Base-by-base conservation (phyloP, 2,888 invertebrate genomes). In the Drosophila melanosoma region DNA sequence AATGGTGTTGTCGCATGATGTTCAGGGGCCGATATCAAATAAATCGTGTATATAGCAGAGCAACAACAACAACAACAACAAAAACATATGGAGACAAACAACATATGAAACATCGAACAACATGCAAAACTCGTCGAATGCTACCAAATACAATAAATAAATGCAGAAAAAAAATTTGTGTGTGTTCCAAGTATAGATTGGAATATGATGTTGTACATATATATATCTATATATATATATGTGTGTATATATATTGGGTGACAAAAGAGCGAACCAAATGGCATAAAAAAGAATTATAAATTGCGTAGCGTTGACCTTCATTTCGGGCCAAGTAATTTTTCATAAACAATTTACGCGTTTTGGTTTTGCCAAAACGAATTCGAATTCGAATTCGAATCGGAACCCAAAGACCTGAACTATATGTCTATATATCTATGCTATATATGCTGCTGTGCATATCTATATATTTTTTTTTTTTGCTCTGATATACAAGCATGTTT, bases 271-370 rank as follows among this genome's bases (percentile, higher is more conserved):
- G 51, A 60, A 69, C 56, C 66, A 69, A 79, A 81, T 79, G 87
- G 84, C 89, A 85, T 89, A 87, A 89, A 85, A 85, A 86, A 82
- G 81, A 82, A 86, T 85, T 89, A 89, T 89, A 89, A 86, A 86
- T 86, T 86, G 90, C 85, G 85, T 86, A 87, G 88, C 89, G 82
- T 71, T 86, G 88, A 89, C 90, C 90, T 86, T 86, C 89, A 89
- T 85, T 87, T 82, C 88, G 78, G 88, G 75, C 89, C 82, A 89
- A 89, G 85, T 86, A 86, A 86, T 89, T 86, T 86, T 86, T 86
- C 90, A 86, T 86, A 86, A 86, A 85, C 85, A 86, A 89, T 87
- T 87, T 86, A 86, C 85, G 90, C 90, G 89, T 87, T 85, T 85
- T 74, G 71, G 42, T 52, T 63, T 49, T 63, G 49, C 57, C 59